Percentiles rank a stretch among this genome's conserved stretches.
Evolutionary conservation across 2,797 vertebrate genomes (phyloP).

Genomic region (Dicrostonyx torquatus): DNA sequence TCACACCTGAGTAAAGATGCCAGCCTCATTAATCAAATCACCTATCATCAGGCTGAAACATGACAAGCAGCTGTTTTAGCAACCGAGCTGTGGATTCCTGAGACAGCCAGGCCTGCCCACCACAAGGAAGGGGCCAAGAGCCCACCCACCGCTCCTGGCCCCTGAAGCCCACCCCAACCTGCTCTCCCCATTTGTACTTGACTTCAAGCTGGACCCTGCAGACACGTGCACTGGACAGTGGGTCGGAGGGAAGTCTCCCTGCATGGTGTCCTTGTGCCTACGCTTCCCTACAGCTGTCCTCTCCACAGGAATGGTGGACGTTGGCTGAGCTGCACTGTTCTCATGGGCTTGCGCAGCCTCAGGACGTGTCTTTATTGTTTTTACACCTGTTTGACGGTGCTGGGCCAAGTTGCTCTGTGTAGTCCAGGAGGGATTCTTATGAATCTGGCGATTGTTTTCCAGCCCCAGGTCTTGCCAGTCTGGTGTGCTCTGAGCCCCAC

Average conservation of each 20-base stretch:
- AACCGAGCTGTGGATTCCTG: not conserved
- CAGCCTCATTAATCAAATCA: not conserved
- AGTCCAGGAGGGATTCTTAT: not conserved
- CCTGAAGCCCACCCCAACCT: not conserved
- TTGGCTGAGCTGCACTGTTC: not conserved
- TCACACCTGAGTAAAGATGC: slow-evolving; percentile 42
- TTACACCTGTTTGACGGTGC: not conserved
- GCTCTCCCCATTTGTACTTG: fast-evolving
- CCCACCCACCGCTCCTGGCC: not conserved
- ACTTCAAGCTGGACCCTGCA: not conserved
- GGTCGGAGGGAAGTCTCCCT: not conserved
- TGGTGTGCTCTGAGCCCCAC: too few species aligned
- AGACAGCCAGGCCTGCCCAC: not conserved
- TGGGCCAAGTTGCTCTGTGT: not conserved
- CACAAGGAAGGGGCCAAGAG: not conserved
- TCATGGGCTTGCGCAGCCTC: not conserved
- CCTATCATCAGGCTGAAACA: not conserved
- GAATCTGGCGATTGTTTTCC: not conserved
- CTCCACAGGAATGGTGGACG: not conserved
- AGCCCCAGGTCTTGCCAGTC: not conserved
- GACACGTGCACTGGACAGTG: not conserved
- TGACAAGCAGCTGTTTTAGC: not conserved
- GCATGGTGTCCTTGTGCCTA: not conserved
- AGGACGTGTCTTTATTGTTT: not conserved
- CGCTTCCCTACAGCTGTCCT: not conserved